These are phyloP conservation scores for Cololabis saira DNA, from an alignment of 2,113 vertebrate species.

Conservation along the genomic window DNA sequence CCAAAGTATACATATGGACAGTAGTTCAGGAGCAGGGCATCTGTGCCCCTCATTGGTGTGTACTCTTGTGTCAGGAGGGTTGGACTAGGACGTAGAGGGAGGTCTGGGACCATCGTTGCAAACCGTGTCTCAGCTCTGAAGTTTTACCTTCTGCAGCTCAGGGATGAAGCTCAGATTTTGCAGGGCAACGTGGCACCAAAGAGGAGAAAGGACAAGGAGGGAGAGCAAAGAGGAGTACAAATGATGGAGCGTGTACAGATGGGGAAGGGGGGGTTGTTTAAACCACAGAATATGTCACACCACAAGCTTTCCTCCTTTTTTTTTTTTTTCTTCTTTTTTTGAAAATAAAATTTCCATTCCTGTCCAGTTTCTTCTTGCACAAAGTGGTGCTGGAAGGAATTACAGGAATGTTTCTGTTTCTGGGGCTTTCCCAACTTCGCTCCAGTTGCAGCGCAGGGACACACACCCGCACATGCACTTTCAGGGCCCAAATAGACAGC, in stretches of 20 bases:
- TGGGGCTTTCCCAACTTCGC: slow-evolving; percentile 75
- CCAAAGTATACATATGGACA: not conserved
- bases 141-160: slow-evolving; percentile 11
- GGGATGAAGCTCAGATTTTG: slow-evolving; percentile 33
- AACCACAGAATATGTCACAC: slow-evolving; percentile 63
- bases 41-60: not conserved
- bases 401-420: slow-evolving; percentile 78
- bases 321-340: slow-evolving; percentile 4
- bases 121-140: slow-evolving; percentile 26
- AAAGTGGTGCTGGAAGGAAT: slow-evolving; percentile 73
- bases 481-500: slow-evolving; percentile 27
- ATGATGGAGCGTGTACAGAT: slow-evolving; percentile 48
- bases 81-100: not conserved
- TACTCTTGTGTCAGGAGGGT: too few relatives aligned
- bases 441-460: slow-evolving; percentile 40
- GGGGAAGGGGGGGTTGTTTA: slow-evolving; percentile 2
- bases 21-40: slow-evolving; percentile 1
- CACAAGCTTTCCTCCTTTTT: slow-evolving; percentile 18
- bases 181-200: slow-evolving; percentile 74
- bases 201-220: slow-evolving; percentile 48
- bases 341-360: slow-evolving; percentile 52
- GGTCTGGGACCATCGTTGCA: slow-evolving; percentile 2
- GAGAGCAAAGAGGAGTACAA: slow-evolving; percentile 48
- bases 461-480: slow-evolving; percentile 38
- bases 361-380: slow-evolving; percentile 54